These are phyloP conservation scores for Archips xylosteana DNA, from an alignment of 2,888 invertebrate genomes.

Conservation along the genomic window DNA sequence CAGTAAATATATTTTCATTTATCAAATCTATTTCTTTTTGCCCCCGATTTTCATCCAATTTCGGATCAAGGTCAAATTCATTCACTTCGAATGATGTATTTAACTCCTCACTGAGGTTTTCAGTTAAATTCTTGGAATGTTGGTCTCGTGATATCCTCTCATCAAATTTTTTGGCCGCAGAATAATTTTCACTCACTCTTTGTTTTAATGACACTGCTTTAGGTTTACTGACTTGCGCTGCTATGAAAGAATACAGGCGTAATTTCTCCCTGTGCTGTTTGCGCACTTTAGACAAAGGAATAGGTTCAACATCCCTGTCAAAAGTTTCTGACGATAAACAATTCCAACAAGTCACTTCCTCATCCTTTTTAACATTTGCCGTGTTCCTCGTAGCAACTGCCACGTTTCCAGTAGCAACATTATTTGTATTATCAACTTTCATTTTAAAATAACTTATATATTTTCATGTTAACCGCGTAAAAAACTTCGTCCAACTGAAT, in stretches of 20 bases:
- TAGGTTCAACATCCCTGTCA: slow-evolving; percentile 54
- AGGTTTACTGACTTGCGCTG: slow-evolving; percentile 69
- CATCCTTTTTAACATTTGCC: slow-evolving; percentile 48
- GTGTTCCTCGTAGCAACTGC: slow-evolving; percentile 46
- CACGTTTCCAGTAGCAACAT: slow-evolving; percentile 46
- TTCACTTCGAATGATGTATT: slow-evolving; percentile 34
- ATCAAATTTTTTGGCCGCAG: slow-evolving; percentile 67
- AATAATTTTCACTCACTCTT: slow-evolving; percentile 70
- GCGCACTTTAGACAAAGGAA: slow-evolving; percentile 65
- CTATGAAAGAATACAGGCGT: slow-evolving; percentile 71
- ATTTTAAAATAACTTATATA: slow-evolving; percentile 8
- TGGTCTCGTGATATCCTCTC: slow-evolving; percentile 57
- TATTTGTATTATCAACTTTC: slow-evolving; percentile 17
- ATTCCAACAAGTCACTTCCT: slow-evolving; percentile 73
- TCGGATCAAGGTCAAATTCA: slow-evolving; percentile 17
- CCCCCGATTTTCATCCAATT: slow-evolving; percentile 28
- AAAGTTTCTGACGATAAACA: slow-evolving; percentile 63
- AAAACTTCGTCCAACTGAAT: slow-evolving; percentile 25
- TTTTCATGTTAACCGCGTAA: slow-evolving; percentile 20
- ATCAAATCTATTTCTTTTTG: background rate
- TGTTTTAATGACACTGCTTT: slow-evolving; percentile 71
- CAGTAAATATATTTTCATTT: slow-evolving; percentile 7
- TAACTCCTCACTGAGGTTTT: slow-evolving; percentile 39
- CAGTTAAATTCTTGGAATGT: slow-evolving; percentile 18
- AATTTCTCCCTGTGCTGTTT: slow-evolving; percentile 66